Evolutionary conservation across 2,113 vertebrate genomes (phyloP).

Genomic region (Triplophysa siluroides): DNA sequence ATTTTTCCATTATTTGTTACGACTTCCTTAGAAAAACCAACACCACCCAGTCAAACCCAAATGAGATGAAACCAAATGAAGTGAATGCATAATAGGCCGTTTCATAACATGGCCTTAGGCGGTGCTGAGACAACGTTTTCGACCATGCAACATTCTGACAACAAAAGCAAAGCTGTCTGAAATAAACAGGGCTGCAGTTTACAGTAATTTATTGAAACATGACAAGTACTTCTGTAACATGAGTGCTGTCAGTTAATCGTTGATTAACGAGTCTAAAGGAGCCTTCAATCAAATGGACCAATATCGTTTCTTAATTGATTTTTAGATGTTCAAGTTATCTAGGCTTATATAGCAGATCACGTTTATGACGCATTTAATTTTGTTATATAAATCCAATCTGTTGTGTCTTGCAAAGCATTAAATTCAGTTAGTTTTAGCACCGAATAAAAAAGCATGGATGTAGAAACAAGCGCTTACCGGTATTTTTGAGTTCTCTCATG

Average conservation of each 20-base stretch:
- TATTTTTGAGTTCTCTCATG: slow-evolving; percentile 45
- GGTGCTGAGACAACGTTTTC: background rate
- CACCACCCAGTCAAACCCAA: background rate
- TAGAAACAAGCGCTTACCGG: slow-evolving; percentile 27
- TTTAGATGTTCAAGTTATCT: no score
- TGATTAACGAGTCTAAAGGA: background rate
- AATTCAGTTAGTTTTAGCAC: background rate
- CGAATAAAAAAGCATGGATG: background rate
- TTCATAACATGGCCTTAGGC: background rate
- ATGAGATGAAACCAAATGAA: background rate
- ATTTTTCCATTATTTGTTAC: background rate
- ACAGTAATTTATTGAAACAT: background rate
- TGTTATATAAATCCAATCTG: no score
- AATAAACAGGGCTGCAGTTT: background rate
- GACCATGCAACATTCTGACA: background rate
- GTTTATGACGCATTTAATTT: no score
- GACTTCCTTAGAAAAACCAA: background rate
- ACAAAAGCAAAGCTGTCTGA: background rate
- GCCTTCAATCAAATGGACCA: no score
- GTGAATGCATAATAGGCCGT: background rate
- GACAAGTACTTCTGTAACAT: no score
- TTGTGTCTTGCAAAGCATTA: background rate
- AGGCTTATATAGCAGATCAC: no score
- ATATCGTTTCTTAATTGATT: no score
- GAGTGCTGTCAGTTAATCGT: background rate